Percentiles rank a stretch among this genome's conserved stretches.
Evolutionary conservation across 2,888 invertebrate genomes (phyloP).

Genomic region (Tenthredo distinguenda): DNA sequence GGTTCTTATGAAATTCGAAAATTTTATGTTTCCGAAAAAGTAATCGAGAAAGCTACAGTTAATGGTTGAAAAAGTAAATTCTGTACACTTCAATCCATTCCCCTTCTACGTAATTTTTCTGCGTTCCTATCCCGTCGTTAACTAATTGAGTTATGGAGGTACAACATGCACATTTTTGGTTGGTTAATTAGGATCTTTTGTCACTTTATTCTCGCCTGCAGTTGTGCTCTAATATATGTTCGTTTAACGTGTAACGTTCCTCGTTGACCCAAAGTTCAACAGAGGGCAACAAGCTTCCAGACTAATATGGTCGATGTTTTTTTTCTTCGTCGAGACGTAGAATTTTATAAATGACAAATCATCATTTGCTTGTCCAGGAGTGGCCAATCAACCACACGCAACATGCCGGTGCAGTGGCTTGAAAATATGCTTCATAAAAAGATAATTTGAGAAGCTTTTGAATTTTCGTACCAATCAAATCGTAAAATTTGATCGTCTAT

Average conservation of each 20-base stretch:
- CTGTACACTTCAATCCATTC: not conserved
- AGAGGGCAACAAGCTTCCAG: constrained; percentile 31
- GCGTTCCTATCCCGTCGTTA: not conserved
- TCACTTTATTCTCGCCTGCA: not conserved
- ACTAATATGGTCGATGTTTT: constrained; percentile 18
- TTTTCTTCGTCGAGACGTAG: constrained; percentile 11
- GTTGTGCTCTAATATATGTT: not conserved
- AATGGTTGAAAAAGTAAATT: not conserved
- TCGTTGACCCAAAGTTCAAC: constrained; percentile 19
- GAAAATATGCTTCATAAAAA: not conserved
- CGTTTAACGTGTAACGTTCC: constrained; percentile 12
- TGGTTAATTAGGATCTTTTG: not conserved
- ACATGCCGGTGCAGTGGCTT: not conserved
- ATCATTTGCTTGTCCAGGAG: not conserved
- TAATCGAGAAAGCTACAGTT: not conserved
- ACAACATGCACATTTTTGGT: not conserved
- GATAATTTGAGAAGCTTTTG: not conserved
- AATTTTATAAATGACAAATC: constrained; percentile 20
- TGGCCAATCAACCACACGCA: not conserved
- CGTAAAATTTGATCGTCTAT: not conserved
- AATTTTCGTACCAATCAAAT: constrained; percentile 20
- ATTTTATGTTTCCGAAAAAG: not conserved
- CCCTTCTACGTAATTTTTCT: not conserved
- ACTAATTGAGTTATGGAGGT: not conserved
- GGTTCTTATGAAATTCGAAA: not conserved